These are phyloP conservation scores for Phataginus tetradactyla DNA, from an alignment of 2,797 vertebrate genomes.

Conservation along the genomic window DNA sequence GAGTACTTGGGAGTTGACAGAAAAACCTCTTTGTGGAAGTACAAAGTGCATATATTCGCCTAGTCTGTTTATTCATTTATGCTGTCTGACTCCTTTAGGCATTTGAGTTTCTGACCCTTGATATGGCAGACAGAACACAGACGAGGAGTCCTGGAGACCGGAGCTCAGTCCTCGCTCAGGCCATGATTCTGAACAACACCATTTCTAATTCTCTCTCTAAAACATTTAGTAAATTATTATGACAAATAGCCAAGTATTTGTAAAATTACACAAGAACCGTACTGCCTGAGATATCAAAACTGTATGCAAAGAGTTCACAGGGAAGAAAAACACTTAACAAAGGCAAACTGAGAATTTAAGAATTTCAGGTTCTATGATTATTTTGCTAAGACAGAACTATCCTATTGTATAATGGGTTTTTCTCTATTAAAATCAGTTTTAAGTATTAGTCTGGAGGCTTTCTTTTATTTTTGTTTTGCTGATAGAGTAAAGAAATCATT, in stretches of 20 bases:
- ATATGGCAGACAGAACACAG: neutral
- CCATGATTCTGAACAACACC: neutral
- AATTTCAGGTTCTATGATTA: neutral
- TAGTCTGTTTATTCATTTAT: neutral
- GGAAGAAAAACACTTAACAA: neutral
- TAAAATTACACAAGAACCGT: conserved; percentile 16
- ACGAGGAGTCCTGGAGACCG: neutral
- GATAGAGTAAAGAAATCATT: neutral
- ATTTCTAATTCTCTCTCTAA: neutral
- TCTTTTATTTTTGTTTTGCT: neutral
- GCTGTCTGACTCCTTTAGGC: neutral
- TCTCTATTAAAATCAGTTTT: neutral
- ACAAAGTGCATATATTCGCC: neutral
- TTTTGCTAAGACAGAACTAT: conserved; percentile 1
- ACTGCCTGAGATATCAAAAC: neutral
- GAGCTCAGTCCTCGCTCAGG: neutral
- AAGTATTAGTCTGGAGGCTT: neutral
- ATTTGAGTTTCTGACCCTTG: neutral
- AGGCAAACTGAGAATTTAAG: neutral
- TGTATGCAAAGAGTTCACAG: neutral
- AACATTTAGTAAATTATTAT: neutral
- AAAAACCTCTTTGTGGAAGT: neutral
- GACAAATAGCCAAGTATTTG: neutral
- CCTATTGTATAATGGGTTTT: neutral
- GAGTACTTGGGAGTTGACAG: neutral